Evolutionary conservation across 2,888 invertebrate genomes (phyloP).

Genomic region (Cataglyphis albicans): DNA sequence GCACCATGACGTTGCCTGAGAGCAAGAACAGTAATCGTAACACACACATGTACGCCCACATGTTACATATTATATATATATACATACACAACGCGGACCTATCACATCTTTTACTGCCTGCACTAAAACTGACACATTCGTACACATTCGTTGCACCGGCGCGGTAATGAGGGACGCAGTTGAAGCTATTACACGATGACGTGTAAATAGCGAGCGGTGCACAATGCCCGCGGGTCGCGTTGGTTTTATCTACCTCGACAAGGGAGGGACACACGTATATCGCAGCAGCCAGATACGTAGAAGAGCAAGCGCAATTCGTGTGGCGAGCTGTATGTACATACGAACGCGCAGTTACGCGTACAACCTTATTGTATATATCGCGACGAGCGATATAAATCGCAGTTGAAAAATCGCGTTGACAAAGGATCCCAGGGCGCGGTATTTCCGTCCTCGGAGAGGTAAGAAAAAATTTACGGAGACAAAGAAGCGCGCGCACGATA

Average conservation of each 20-base stretch:
- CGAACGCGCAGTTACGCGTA: slow-evolving; percentile 42
- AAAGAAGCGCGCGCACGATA: slow-evolving; percentile 47
- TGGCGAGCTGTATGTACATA: slow-evolving; percentile 39
- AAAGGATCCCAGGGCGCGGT: slow-evolving; percentile 14
- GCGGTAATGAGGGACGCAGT: slow-evolving; percentile 64
- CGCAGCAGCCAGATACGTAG: slow-evolving; percentile 2
- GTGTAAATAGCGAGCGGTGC: slow-evolving; percentile 68
- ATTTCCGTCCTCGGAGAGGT: not conserved
- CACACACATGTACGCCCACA: not conserved
- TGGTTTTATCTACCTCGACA: slow-evolving; percentile 57
- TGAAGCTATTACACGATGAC: slow-evolving; percentile 69
- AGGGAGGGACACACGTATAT: slow-evolving; percentile 35
- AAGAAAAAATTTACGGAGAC: slow-evolving; percentile 28
- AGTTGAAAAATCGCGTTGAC: slow-evolving; percentile 42
- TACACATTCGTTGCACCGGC: slow-evolving; percentile 60
- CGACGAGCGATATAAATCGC: slow-evolving; percentile 47
- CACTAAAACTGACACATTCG: slow-evolving; percentile 70
- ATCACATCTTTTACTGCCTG: slow-evolving; percentile 63
- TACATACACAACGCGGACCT: not conserved
- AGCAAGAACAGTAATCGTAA: slow-evolving; percentile 57
- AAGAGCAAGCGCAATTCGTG: slow-evolving; percentile 50
- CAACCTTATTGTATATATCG: slow-evolving; percentile 44
- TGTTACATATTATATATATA: not conserved
- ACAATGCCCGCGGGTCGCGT: slow-evolving; percentile 58
- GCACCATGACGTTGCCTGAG: slow-evolving; percentile 6